phyloP scores from a whole-genome alignment of 2,797 vertebrate species.

The Neosilurus hyrtlii region DNA sequence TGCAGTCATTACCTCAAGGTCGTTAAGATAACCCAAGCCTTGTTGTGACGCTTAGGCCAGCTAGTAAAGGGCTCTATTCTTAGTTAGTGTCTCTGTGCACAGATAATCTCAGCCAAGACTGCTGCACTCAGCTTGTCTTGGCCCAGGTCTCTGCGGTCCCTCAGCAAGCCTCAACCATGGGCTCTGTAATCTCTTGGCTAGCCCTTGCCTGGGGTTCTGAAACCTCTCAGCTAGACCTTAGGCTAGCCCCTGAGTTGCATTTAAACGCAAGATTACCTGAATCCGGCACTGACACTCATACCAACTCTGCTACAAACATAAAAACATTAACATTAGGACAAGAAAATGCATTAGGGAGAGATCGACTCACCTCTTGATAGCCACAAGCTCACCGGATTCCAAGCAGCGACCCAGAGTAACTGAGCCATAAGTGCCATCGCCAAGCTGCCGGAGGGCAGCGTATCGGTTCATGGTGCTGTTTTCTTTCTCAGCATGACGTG shows the following conservation, averaged over 20 bases:
- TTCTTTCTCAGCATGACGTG: conserved; percentile 31
- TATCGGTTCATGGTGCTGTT: conserved; percentile 86
- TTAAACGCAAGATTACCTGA: background rate
- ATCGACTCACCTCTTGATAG: conserved; percentile 87
- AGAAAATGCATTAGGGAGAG: too few species aligned
- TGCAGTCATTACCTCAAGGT: background rate
- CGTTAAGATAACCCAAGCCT: background rate
- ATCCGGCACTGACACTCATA: background rate
- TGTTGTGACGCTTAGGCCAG: background rate
- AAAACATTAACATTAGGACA: background rate
- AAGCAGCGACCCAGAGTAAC: conserved; percentile 95
- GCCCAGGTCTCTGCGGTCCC: background rate
- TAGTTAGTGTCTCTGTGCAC: background rate
- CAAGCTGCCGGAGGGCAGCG: conserved; percentile 88
- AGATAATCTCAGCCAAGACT: background rate
- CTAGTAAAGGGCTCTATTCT: background rate
- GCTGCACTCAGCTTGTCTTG: background rate
- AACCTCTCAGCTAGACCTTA: too few species aligned
- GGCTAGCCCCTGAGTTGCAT: too few species aligned
- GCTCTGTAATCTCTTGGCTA: background rate
- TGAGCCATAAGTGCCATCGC: conserved; percentile 94
- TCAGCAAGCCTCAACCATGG: too few species aligned
- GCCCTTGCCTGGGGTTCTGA: background rate
- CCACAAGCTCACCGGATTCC: conserved; percentile 93
- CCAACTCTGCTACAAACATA: background rate